Conservation (phyloP, 35 echinoderm and acorn worm genomes). For the Anneissia japonica region DNA sequence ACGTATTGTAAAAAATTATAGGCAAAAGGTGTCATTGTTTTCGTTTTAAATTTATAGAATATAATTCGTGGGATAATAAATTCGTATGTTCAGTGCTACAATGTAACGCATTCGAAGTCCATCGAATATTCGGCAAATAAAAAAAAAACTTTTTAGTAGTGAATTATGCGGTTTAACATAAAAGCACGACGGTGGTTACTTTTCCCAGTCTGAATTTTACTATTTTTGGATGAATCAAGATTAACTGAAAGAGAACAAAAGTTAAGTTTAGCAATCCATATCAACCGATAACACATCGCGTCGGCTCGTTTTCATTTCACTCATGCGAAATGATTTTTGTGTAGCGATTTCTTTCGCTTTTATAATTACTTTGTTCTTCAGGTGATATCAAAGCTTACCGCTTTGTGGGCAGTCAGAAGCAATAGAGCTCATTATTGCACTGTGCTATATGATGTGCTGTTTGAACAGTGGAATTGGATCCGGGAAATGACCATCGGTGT, state of each 20-base stretch:
- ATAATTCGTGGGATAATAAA: too few relatives aligned
- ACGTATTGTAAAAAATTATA: background rate
- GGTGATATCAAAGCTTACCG: background rate
- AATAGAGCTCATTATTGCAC: background rate
- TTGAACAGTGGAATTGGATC: background rate
- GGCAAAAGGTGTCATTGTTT: too few relatives aligned
- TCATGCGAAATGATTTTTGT: background rate
- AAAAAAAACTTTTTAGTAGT: too few relatives aligned
- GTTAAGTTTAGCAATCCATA: background rate
- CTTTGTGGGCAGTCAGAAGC: background rate
- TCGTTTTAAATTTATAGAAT: too few relatives aligned
- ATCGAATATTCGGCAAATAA: too few relatives aligned
- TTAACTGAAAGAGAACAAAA: slow-evolving; percentile 2
- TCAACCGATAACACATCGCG: background rate
- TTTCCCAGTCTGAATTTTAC: background rate
- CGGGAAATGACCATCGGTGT: background rate
- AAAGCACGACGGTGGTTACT: background rate
- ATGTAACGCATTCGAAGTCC: too few relatives aligned
- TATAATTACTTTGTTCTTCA: background rate
- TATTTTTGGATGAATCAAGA: background rate
- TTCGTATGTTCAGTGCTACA: too few relatives aligned
- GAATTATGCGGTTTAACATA: background rate
- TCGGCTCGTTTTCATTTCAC: background rate
- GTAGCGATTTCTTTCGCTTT: slow-evolving; percentile 1
- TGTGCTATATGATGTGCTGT: too few relatives aligned